Evolutionary conservation across 2,797 vertebrate genomes (phyloP), one percentile per base, ranked within the genome.

Genomic region (Mormyrops boulengeri): DNA sequence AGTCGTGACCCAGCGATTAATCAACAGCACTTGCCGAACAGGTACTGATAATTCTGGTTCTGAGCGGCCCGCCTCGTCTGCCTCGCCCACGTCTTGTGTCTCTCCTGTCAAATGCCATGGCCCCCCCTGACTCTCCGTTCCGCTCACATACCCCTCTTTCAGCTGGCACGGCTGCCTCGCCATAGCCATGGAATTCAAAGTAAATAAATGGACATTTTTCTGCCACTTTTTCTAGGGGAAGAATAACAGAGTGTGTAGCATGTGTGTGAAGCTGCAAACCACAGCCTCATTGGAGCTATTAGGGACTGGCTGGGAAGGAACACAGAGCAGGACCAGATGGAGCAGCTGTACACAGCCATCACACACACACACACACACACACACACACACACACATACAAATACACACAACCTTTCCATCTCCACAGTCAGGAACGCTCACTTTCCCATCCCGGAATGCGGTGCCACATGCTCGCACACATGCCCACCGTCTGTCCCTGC

Each of bases 241-340:
- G 93, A 95, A 95, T 92, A 94, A 94, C 94, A 94, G 93, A 77
- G 30, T 93, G 91, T 93, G 91, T 92, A 93, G 93, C 92, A 90
- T 93, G 92, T 94, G 89, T 91, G 91, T 92, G 93, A 94, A 93
- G 94, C 94, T 94, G 94, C 94, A 95, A 96, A 96, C 96, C 95
- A 93, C 95, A 96, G 94, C 93, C 95, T 96, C 95, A 95, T 95
- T 96, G 96, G 94, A 96, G 94, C 95, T 95, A 95, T 96, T 96
- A 95, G 92, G 93, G 92, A 93, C 94, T 95, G 94, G 94, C 93
- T 93, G 93, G 93, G 92, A 90, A 92, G 93, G 91, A 92, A 91
- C 94, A 93, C 92, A 95, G 94, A 95, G 93, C 95, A 94, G 93
- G 94, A 95, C 94, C 96, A 96, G 95, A 96, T 96, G 95, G 94